These are phyloP conservation scores for Lophura nycthemera DNA, from an alignment of 2,113 vertebrate genomes.

Conservation along the genomic window DNA sequence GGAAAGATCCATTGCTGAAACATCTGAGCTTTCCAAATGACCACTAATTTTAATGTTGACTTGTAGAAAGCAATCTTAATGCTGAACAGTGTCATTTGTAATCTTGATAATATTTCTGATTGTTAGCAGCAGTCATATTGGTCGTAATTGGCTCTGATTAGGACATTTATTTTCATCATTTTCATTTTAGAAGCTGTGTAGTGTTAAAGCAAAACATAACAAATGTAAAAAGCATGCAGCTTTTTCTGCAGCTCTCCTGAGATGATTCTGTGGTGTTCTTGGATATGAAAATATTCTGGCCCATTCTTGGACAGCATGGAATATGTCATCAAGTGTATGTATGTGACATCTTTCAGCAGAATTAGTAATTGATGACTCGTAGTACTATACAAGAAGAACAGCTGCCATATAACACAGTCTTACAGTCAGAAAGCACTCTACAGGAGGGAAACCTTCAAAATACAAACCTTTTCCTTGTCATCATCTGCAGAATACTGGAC, in stretches of 20 bases:
- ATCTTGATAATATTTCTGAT: slow-evolving; percentile 16
- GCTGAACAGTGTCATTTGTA: slow-evolving; percentile 12
- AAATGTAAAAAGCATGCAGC: background rate
- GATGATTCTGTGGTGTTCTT: background rate
- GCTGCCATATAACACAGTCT: slow-evolving; percentile 54
- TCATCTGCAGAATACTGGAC: slow-evolving; percentile 55
- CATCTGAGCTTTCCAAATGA: slow-evolving; percentile 17
- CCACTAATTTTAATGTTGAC: slow-evolving; percentile 23
- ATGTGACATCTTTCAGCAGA: slow-evolving; percentile 63
- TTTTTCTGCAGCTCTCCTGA: background rate
- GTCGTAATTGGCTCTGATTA: slow-evolving; percentile 11
- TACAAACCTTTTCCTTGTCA: slow-evolving; percentile 72
- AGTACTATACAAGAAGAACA: slow-evolving; percentile 33
- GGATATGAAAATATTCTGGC: slow-evolving; percentile 6
- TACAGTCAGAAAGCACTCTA: slow-evolving; percentile 54
- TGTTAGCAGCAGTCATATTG: background rate
- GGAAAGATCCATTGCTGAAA: slow-evolving; percentile 20
- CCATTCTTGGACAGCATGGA: background rate
- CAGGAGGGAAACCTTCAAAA: slow-evolving; percentile 66
- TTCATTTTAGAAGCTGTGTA: slow-evolving; percentile 25
- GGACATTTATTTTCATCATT: slow-evolving; percentile 39
- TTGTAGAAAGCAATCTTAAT: background rate
- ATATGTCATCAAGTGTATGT: slow-evolving; percentile 42
- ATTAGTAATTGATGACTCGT: slow-evolving; percentile 61
- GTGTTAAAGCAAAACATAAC: background rate